These are phyloP conservation scores for Agrilus cyanescens DNA, from an alignment of 2,888 invertebrate species.

Conservation along the genomic window DNA sequence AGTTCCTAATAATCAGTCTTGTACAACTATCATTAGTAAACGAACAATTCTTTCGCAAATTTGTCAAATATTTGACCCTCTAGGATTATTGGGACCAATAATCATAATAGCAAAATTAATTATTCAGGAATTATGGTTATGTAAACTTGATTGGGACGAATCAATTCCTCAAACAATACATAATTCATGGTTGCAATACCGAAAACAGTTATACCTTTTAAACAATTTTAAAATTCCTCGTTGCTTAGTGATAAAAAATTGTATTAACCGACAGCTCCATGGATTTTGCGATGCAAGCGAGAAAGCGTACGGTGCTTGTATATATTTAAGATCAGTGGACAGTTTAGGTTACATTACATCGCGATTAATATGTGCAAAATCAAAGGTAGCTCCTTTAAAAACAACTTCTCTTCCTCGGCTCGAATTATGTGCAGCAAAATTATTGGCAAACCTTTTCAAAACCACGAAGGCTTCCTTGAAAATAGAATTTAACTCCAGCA, in stretches of 20 bases:
- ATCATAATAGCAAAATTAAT: constrained; percentile 9
- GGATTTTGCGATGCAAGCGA: constrained; percentile 7
- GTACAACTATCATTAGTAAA: constrained; percentile 1
- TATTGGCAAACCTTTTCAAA: no score
- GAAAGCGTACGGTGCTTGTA: constrained; percentile 5
- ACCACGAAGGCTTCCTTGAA: not conserved
- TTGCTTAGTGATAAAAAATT: not conserved
- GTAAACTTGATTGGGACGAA: constrained; percentile 11
- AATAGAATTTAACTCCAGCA: not conserved
- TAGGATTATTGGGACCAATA: constrained; percentile 9
- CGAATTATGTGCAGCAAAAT: no score
- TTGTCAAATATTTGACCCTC: constrained; percentile 11
- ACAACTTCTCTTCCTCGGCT: not conserved
- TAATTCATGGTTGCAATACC: not conserved
- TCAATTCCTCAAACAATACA: constrained; percentile 1
- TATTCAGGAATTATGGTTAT: constrained; percentile 10
- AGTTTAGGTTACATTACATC: not conserved
- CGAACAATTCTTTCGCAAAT: constrained; percentile 6
- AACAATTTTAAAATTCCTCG: not conserved
- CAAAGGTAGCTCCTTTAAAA: constrained; percentile 6
- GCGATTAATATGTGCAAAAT: constrained; percentile 1
- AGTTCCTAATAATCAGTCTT: no score
- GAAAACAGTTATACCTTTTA: not conserved
- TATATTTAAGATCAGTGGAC: constrained; percentile 5
- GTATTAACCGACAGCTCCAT: not conserved